These are phyloP conservation scores for Rhinopomastus cyanomelas DNA, from an alignment of 2,113 vertebrate genomes.

Conservation along the genomic window DNA sequence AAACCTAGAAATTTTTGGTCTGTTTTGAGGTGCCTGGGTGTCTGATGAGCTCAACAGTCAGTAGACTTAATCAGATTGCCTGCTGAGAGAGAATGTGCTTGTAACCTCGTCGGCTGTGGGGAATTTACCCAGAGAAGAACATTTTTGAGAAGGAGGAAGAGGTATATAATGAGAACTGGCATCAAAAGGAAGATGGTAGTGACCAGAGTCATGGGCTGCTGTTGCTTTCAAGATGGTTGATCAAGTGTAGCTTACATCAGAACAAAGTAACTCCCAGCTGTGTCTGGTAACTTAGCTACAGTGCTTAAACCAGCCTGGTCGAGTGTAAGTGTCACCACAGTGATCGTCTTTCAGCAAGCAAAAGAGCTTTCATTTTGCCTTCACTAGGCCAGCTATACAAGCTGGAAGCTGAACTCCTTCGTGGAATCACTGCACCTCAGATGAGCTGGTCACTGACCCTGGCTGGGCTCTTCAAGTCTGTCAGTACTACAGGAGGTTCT, in stretches of 20 bases:
- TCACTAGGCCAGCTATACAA: background rate
- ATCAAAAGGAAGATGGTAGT: background rate
- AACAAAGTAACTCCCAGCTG: background rate
- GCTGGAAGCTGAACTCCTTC: background rate
- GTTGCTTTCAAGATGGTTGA: background rate
- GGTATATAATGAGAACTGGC: background rate
- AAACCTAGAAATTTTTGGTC: background rate
- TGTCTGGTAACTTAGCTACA: background rate
- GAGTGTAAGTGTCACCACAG: background rate
- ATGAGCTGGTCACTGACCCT: background rate
- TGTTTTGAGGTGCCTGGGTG: background rate
- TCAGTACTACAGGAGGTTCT: background rate
- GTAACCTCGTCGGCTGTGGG: background rate
- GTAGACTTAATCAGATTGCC: background rate
- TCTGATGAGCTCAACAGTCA: background rate
- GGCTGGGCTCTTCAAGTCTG: background rate
- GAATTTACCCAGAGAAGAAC: background rate
- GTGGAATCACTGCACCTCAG: background rate
- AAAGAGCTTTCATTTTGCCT: background rate
- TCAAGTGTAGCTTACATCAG: background rate
- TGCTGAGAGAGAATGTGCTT: background rate
- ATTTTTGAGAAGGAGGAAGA: background rate
- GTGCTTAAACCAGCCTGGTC: background rate
- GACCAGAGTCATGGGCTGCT: background rate
- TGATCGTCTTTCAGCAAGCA: background rate